Evolutionary conservation across 2,888 invertebrate genomes (phyloP).

Genomic region (Melikaiella ostensackeni): DNA sequence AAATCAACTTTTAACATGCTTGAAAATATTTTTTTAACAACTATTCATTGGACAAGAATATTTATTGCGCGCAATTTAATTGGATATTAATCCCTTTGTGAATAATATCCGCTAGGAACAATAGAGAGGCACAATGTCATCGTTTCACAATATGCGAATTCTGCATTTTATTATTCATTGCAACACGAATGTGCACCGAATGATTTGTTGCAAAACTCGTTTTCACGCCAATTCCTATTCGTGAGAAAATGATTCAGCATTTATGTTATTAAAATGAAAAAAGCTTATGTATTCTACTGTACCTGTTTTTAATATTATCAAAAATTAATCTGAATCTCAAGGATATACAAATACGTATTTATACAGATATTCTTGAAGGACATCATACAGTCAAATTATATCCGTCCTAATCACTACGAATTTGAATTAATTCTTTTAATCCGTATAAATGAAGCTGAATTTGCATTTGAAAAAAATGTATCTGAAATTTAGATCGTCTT

Average conservation of each 20-base stretch:
- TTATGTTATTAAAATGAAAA: neutral
- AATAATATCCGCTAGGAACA: neutral
- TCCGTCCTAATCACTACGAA: too few relatives aligned
- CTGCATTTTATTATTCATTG: neutral
- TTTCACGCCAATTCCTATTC: slow-evolving; percentile 3
- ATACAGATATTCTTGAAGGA: too few relatives aligned
- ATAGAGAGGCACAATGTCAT: slow-evolving; percentile 1
- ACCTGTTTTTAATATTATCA: neutral
- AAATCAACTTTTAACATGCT: neutral
- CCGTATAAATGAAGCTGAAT: too few relatives aligned
- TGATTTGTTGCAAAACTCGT: slow-evolving; percentile 1
- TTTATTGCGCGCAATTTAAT: neutral
- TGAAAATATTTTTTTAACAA: neutral
- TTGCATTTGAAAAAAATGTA: too few relatives aligned
- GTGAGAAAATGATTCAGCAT: neutral
- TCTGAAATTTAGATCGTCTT: too few relatives aligned
- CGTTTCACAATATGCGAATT: neutral
- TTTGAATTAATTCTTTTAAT: too few relatives aligned
- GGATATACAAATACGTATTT: neutral
- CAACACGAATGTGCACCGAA: slow-evolving; percentile 3
- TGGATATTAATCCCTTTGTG: neutral
- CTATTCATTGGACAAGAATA: neutral
- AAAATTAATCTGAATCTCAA: neutral
- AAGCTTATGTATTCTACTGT: neutral
- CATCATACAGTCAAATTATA: too few relatives aligned